Conservation (phyloP, 30 jellyfish, hydroid and myxozoan species). For the Catostylus mosaicus region DNA sequence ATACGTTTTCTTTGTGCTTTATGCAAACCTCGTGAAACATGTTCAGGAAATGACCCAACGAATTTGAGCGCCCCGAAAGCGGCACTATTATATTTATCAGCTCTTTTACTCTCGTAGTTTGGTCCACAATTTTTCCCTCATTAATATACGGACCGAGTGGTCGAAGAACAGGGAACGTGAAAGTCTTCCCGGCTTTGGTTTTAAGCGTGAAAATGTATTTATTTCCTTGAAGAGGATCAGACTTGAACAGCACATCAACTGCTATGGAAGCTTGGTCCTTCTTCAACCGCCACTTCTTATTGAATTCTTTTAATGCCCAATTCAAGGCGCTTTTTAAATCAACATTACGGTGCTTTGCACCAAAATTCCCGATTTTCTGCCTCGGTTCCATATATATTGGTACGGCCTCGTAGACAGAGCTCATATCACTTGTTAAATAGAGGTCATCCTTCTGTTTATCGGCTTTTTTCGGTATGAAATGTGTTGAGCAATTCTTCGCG, state of each 20-base stretch:
- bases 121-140: conserved; percentile 58
- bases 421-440: conserved; percentile 48
- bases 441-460: conserved; percentile 63
- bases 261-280: conserved; percentile 15
- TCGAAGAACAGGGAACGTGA: conserved; percentile 62
- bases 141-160: conserved; percentile 77
- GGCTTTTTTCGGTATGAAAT: conserved; percentile 24
- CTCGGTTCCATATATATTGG: conserved; percentile 69
- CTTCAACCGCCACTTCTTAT: conserved; percentile 16
- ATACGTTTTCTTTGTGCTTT: conserved; percentile 66
- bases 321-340: conserved; percentile 68
- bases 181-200: conserved; percentile 36
- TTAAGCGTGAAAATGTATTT: conserved; percentile 55
- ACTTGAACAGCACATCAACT: conserved; percentile 54
- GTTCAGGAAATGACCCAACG: conserved; percentile 63
- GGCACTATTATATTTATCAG: conserved; percentile 89
- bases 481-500: conserved; percentile 62
- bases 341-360: conserved; percentile 76
- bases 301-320: conserved; percentile 64
- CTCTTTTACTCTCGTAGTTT: conserved; percentile 34
- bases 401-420: conserved; percentile 57
- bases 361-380: conserved; percentile 75
- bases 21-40: conserved; percentile 55
- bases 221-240: conserved; percentile 75
- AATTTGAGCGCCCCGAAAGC: conserved; percentile 59